Conservation (phyloP, 2,113 vertebrate species). For the Stegastes partitus region DNA sequence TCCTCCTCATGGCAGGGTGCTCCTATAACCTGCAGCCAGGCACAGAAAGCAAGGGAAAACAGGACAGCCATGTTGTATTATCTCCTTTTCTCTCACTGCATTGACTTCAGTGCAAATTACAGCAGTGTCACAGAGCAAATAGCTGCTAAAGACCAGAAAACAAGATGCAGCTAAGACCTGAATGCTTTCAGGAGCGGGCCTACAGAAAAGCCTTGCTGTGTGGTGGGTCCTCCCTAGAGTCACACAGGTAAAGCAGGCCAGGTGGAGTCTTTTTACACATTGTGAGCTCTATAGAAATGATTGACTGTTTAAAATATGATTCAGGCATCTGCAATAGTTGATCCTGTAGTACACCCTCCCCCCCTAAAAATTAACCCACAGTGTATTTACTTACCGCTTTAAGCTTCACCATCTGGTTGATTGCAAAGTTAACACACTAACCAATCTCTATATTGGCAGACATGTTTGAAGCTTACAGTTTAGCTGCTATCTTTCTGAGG, state of each 20-base stretch:
- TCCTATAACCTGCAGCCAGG: constrained; percentile 70
- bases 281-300: constrained; percentile 33
- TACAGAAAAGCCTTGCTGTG: constrained; percentile 42
- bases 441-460: constrained; percentile 46
- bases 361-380: constrained; percentile 4
- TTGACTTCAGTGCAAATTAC: constrained; percentile 14
- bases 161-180: constrained; percentile 7
- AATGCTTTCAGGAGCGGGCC: constrained; percentile 41
- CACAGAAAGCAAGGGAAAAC: constrained; percentile 58
- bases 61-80: constrained; percentile 46
- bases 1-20: constrained; percentile 61
- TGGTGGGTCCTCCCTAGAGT: constrained; percentile 37
- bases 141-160: neutral
- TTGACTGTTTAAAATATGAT: constrained; percentile 30
- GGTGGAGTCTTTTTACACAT: constrained; percentile 54
- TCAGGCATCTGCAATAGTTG: constrained; percentile 14
- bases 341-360: constrained; percentile 5
- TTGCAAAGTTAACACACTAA: constrained; percentile 70
- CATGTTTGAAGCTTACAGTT: constrained; percentile 63
- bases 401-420: constrained; percentile 66
- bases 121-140: neutral
- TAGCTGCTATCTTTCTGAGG: constrained; percentile 29
- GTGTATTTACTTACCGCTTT: constrained; percentile 50
- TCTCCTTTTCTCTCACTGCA: neutral
- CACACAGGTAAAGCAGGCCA: constrained; percentile 57